Evolutionary conservation across 2,113 vertebrate species (phyloP).

Genomic region (Lepidothrix coronata): DNA sequence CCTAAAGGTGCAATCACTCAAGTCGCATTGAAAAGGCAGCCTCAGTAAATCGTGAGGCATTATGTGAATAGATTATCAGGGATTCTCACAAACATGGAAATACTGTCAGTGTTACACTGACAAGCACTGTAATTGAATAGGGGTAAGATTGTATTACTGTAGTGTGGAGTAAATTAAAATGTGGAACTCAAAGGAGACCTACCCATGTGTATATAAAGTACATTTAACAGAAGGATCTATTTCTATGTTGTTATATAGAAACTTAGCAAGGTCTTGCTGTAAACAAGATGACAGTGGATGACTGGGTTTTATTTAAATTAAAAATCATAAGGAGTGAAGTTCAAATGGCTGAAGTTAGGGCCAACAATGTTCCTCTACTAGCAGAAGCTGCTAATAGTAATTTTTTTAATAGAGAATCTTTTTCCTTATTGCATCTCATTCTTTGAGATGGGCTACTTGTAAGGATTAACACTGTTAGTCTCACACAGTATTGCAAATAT

Average conservation of each 20-base stretch:
- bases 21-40: not conserved
- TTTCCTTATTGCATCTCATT: not conserved
- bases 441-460: not conserved
- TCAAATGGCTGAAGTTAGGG: not conserved
- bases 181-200: not conserved
- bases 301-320: not conserved
- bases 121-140: not conserved
- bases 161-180: constrained; percentile 38
- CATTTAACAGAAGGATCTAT: not conserved
- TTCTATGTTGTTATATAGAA: not conserved
- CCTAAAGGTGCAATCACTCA: not conserved
- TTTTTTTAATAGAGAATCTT: not conserved
- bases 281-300: constrained; percentile 9
- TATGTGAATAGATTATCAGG: not conserved
- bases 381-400: not conserved
- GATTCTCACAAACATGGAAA: constrained; percentile 20
- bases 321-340: constrained; percentile 5
- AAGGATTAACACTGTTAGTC: not conserved
- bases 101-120: not conserved
- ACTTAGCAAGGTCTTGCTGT: not conserved
- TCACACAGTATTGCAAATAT: not conserved
- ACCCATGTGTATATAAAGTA: not conserved
- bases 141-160: constrained; percentile 7
- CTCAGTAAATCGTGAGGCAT: not conserved
- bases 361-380: not conserved